These are phyloP conservation scores for Scytalopus superciliaris DNA, from an alignment of 2,113 vertebrate genomes.

Conservation along the genomic window DNA sequence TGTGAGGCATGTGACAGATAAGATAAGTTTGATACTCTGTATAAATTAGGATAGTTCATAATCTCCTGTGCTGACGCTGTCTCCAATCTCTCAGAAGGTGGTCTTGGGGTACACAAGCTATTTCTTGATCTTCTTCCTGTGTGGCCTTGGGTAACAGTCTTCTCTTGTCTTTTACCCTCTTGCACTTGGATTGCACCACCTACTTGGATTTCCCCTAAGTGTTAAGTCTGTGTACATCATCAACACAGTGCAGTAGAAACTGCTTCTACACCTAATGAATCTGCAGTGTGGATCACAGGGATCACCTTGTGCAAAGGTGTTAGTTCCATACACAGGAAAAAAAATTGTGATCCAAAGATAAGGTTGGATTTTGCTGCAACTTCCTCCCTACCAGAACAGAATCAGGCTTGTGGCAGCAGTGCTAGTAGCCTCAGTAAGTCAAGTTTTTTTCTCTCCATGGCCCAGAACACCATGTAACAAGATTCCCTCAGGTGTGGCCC, in stretches of 20 bases:
- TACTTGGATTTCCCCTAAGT: background rate
- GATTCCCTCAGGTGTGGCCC: background rate
- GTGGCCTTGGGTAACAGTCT: background rate
- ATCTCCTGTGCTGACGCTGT: background rate
- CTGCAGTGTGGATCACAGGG: background rate
- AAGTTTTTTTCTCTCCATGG: background rate
- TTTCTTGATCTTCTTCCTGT: background rate
- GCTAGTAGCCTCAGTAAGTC: background rate
- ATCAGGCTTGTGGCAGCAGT: background rate
- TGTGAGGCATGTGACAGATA: background rate
- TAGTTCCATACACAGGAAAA: background rate
- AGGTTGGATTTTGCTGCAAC: background rate
- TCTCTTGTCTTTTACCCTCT: background rate
- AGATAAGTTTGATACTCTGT: background rate
- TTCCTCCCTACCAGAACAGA: background rate
- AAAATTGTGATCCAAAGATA: background rate
- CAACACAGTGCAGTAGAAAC: background rate
- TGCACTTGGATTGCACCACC: background rate
- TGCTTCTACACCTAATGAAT: background rate
- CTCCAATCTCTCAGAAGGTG: background rate
- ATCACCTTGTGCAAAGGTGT: background rate
- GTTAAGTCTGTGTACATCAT: background rate
- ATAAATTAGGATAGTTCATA: background rate
- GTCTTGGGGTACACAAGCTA: background rate
- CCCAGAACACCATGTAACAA: background rate